Evolutionary conservation across 2,113 vertebrate species (phyloP).

Genomic region (Proteles cristata): DNA sequence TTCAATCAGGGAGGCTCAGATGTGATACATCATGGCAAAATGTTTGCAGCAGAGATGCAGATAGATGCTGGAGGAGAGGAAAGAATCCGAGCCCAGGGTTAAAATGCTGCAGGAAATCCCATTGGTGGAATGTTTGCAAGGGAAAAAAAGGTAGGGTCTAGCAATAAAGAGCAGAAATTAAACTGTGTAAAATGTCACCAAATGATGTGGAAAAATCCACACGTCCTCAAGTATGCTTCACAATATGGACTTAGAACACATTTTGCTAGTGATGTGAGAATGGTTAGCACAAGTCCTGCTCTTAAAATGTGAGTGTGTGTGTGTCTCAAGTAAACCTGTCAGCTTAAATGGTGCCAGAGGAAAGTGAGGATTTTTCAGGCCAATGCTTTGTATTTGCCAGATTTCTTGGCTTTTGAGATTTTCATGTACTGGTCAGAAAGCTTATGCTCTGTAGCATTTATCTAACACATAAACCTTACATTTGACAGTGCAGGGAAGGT

Average conservation of each 20-base stretch:
- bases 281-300: slow-evolving; percentile 55
- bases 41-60: slow-evolving; percentile 53
- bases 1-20: slow-evolving; percentile 56
- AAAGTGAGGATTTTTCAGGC: slow-evolving; percentile 63
- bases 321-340: slow-evolving; percentile 35
- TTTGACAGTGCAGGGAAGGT: neutral
- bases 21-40: neutral
- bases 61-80: slow-evolving; percentile 63
- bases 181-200: slow-evolving; percentile 67
- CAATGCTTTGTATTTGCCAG: slow-evolving; percentile 40
- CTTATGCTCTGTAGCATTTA: neutral
- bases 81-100: slow-evolving; percentile 45
- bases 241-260: slow-evolving; percentile 53
- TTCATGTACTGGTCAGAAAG: slow-evolving; percentile 60
- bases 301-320: slow-evolving; percentile 37
- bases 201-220: slow-evolving; percentile 63
- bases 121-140: slow-evolving; percentile 57
- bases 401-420: slow-evolving; percentile 51
- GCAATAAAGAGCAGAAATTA: slow-evolving; percentile 67
- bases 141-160: neutral
- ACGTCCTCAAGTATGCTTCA: slow-evolving; percentile 67
- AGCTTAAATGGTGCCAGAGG: slow-evolving; percentile 58
- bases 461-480: neutral
- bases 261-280: slow-evolving; percentile 47
- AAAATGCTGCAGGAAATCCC: slow-evolving; percentile 64